Conservation (phyloP, 2,888 invertebrate genomes). For the Lepidonotus clava region DNA sequence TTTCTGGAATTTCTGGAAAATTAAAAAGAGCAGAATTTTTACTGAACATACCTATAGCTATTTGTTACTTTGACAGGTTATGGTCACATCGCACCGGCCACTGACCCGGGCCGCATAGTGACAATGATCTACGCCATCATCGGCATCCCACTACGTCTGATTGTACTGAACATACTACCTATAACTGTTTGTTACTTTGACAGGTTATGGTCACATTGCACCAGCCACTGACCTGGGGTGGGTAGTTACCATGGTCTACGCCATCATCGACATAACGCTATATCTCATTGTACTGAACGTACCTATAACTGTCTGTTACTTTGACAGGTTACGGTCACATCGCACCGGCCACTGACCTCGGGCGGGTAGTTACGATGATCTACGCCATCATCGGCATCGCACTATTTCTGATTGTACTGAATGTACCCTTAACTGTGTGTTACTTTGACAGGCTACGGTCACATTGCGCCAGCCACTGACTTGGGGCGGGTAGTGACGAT, state of each 20-base stretch:
- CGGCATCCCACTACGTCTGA: conserved; percentile 96
- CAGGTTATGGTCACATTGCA: not conserved
- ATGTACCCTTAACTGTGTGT: not conserved
- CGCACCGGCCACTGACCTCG: conserved; percentile 91
- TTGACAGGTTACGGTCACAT: conserved; percentile 6
- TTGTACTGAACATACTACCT: conserved; percentile 82
- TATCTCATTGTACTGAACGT: not conserved
- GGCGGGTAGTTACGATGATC: conserved; percentile 92
- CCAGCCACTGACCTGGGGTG: too few relatives aligned
- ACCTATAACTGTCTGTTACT: not conserved
- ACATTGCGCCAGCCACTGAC: conserved; percentile 93
- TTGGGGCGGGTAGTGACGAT: conserved; percentile 94
- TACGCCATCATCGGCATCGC: conserved; percentile 98
- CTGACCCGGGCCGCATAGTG: conserved; percentile 89
- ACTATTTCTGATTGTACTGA: conserved; percentile 95
- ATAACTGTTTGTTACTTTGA: too few relatives aligned
- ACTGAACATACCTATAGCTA: too few relatives aligned
- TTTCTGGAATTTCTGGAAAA: too few relatives aligned
- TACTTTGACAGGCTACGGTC: conserved; percentile 92
- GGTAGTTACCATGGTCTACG: too few relatives aligned
- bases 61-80: too few relatives aligned
- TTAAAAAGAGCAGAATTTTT: too few relatives aligned
- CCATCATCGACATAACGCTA: not conserved
- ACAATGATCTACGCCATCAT: conserved; percentile 96
- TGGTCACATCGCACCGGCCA: conserved; percentile 96